Conservation (phyloP, 1,140 invertebrate species). For the Andricus grossulariae region DNA sequence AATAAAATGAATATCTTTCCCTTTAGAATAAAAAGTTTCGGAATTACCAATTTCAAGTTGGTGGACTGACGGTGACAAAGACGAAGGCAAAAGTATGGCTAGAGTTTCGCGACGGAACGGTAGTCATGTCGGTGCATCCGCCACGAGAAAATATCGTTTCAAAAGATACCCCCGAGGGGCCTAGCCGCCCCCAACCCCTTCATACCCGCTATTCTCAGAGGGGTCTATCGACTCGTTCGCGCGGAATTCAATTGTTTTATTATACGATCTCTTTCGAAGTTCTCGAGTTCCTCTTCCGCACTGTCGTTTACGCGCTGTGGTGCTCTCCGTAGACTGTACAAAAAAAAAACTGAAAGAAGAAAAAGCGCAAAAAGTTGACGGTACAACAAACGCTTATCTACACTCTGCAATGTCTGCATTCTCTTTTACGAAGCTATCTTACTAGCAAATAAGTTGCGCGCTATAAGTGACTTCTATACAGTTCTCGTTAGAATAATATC, state of each 20-base stretch:
- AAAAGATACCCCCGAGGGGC: slow-evolving; percentile 31
- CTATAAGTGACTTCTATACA: no score
- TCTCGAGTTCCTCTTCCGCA: slow-evolving; percentile 36
- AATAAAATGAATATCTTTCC: not conserved
- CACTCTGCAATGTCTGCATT: not conserved
- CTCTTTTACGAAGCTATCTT: no score
- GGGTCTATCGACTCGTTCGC: slow-evolving; percentile 39
- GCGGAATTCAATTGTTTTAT: slow-evolving; percentile 53
- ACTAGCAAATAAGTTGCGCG: no score
- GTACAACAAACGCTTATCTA: not conserved
- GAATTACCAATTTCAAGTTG: slow-evolving; percentile 29
- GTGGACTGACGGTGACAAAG: slow-evolving; percentile 21
- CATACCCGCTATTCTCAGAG: slow-evolving; percentile 21
- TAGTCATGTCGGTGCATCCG: slow-evolving; percentile 16
- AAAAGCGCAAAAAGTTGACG: not conserved
- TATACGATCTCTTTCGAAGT: slow-evolving; percentile 47
- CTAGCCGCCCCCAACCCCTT: slow-evolving; percentile 18
- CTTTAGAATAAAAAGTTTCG: slow-evolving; percentile 25
- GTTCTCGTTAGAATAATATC: no score
- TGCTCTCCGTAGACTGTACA: slow-evolving; percentile 11
- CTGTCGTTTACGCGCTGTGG: slow-evolving; percentile 26
- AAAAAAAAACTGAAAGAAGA: not conserved
- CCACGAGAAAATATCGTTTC: slow-evolving; percentile 29
- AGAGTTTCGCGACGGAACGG: slow-evolving; percentile 21
- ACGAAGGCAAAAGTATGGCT: slow-evolving; percentile 30